Percentiles rank a stretch among this genome's conserved stretches.
Conservation (phyloP, 2,797 vertebrate genomes). For the Hemibagrus guttatus region DNA sequence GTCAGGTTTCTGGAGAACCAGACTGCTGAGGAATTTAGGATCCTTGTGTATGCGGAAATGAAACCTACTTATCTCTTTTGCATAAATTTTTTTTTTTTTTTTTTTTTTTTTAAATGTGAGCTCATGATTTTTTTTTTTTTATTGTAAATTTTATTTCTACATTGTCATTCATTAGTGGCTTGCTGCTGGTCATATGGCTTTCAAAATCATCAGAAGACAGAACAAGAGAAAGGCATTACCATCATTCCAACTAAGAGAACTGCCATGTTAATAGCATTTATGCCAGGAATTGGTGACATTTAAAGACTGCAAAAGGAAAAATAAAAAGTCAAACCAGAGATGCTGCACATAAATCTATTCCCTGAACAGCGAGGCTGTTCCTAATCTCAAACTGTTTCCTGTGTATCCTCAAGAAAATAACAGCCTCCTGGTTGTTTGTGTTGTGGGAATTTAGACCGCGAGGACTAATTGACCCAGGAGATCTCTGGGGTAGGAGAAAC, state of each 20-base stretch:
- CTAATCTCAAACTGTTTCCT: neutral
- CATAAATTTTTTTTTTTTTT: slow-evolving; percentile 7
- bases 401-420: neutral
- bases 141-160: neutral
- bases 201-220: neutral
- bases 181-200: neutral
- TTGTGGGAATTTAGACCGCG: neutral
- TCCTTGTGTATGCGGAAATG: neutral
- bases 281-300: neutral
- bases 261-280: neutral
- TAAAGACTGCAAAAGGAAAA: neutral
- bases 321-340: neutral
- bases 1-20: neutral
- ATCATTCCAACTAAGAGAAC: neutral
- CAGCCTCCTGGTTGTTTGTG: neutral
- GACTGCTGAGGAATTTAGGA: neutral
- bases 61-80: neutral
- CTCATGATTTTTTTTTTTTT: neutral
- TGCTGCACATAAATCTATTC: neutral
- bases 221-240: neutral
- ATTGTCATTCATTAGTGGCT: neutral
- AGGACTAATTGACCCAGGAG: slow-evolving; percentile 23
- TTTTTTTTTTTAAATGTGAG: neutral
- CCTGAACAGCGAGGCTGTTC: neutral
- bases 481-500: slow-evolving; percentile 23